Evolutionary conservation across 2,888 invertebrate genomes (phyloP).

Genomic region (Aleiodes testaceus): DNA sequence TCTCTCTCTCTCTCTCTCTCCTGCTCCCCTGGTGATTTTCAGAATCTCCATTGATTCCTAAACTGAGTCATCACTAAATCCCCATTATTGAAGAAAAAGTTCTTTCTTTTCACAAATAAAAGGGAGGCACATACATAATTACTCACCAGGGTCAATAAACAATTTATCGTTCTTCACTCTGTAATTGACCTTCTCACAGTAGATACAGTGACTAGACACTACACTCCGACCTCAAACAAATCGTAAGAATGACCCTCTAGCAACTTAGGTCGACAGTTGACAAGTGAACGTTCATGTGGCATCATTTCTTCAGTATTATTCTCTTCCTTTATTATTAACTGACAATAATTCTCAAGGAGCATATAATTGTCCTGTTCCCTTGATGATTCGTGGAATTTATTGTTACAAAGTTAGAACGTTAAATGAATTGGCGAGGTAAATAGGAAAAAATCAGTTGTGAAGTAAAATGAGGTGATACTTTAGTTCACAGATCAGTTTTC

Average conservation of each 20-base stretch:
- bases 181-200: conserved; percentile 15
- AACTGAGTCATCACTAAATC: too few relatives aligned
- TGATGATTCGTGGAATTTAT: conserved; percentile 10
- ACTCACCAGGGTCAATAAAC: conserved; percentile 14
- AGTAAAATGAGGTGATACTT: too few relatives aligned
- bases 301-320: conserved; percentile 8
- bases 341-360: neutral
- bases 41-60: too few relatives aligned
- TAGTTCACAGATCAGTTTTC: too few relatives aligned
- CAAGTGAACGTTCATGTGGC: conserved; percentile 9
- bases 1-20: too few relatives aligned
- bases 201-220: neutral
- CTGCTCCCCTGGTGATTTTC: too few relatives aligned
- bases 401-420: neutral
- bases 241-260: conserved; percentile 17
- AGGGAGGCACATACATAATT: neutral
- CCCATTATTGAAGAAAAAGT: too few relatives aligned
- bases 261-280: conserved; percentile 13
- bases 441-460: too few relatives aligned
- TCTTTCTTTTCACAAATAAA: neutral
- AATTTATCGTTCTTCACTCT: conserved; percentile 5
- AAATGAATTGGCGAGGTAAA: neutral
- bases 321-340: conserved; percentile 4
- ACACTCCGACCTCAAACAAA: conserved; percentile 2
- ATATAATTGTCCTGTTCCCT: neutral